A percentile compares a stretch with the other conserved stretches of the same genome.
phyloP scores from a whole-genome alignment of 2,113 vertebrate species.

The Australoheros scitulus region DNA sequence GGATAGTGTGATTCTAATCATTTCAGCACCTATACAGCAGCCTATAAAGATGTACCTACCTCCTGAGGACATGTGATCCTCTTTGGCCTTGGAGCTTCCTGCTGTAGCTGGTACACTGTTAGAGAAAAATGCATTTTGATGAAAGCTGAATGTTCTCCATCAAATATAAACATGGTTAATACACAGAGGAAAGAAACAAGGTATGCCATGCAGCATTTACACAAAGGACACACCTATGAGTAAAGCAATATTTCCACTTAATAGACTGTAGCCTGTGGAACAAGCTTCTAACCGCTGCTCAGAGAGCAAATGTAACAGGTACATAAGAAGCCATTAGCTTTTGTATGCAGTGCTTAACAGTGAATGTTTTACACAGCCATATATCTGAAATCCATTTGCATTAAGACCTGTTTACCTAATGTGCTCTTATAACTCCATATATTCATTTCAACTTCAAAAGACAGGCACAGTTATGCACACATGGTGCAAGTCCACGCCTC shows the following conservation, averaged over 20 bases:
- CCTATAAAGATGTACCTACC: conserved; percentile 81
- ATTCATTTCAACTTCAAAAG: conserved; percentile 11
- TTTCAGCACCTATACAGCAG: background rate
- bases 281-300: background rate
- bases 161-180: background rate
- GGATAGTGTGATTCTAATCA: background rate
- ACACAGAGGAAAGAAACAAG: conserved; percentile 2
- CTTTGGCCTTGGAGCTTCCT: conserved; percentile 95
- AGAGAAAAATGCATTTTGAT: conserved; percentile 68
- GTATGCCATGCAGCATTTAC: conserved; percentile 2
- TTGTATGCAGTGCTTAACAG: conserved; percentile 4
- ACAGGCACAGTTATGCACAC: background rate
- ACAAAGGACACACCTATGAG: background rate
- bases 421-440: conserved; percentile 24
- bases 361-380: conserved; percentile 25
- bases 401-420: conserved; percentile 25
- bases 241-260: conserved; percentile 1
- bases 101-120: conserved; percentile 97
- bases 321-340: conserved; percentile 27
- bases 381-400: conserved; percentile 26
- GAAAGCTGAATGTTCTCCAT: background rate
- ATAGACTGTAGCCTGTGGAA: background rate
- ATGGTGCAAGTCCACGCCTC: background rate
- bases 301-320: conserved; percentile 4
- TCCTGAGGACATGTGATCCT: conserved; percentile 93